Evolutionary conservation across 2,797 vertebrate species (phyloP).

Genomic region (Anniella stebbinsi): DNA sequence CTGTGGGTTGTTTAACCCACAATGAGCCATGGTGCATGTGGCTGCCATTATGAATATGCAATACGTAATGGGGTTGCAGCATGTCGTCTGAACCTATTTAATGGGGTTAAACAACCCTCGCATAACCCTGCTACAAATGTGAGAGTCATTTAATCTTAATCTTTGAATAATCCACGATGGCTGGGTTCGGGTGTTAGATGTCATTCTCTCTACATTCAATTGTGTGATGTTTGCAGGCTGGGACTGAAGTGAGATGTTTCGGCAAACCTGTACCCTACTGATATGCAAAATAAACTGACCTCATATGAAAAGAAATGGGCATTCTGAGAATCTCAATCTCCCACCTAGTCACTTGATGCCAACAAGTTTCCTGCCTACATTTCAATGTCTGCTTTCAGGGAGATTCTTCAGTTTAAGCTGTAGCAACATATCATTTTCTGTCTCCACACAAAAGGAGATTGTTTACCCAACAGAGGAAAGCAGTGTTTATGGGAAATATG

Average conservation of each 20-base stretch:
- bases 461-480: neutral
- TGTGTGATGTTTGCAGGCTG: neutral
- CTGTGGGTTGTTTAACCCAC: no score
- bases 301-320: neutral
- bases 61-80: no score
- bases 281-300: neutral
- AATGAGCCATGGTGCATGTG: no score
- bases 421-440: neutral
- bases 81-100: no score
- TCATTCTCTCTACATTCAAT: neutral
- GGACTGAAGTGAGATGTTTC: neutral
- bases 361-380: neutral
- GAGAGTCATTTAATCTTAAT: no score
- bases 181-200: no score
- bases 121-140: no score
- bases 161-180: no score
- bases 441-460: neutral
- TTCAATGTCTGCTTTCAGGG: neutral
- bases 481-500: neutral
- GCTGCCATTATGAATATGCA: no score
- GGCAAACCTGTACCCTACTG: neutral
- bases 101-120: no score
- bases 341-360: neutral
- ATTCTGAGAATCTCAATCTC: neutral
- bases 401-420: neutral